Evolutionary conservation across 2,113 vertebrate genomes (phyloP).

Genomic region (Corythornis cristatus): DNA sequence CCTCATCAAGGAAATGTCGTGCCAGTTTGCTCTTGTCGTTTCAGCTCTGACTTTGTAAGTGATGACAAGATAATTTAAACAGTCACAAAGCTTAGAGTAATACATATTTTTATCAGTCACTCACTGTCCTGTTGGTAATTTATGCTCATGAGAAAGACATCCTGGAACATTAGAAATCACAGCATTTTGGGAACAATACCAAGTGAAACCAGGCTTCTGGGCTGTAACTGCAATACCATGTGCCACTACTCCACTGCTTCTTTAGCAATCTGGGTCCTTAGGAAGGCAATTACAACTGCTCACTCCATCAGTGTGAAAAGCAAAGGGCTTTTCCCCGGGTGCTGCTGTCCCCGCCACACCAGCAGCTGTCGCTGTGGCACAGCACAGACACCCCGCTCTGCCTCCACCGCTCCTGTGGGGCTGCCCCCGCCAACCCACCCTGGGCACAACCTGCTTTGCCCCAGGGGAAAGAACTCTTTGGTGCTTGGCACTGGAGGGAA

Average conservation of each 20-base stretch:
- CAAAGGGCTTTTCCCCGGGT: neutral
- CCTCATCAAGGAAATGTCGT: neutral
- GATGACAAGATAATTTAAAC: neutral
- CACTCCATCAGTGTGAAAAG: accelerated
- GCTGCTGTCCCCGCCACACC: neutral
- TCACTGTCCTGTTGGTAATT: neutral
- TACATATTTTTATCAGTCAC: neutral
- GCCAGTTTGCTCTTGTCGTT: neutral
- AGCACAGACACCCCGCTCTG: neutral
- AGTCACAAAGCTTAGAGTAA: neutral
- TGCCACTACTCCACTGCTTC: accelerated
- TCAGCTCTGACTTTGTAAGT: neutral
- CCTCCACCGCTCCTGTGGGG: neutral
- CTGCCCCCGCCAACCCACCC: neutral
- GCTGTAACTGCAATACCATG: accelerated
- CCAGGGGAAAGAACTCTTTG: neutral
- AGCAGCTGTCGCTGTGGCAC: constrained; percentile 56
- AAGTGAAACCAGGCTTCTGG: neutral
- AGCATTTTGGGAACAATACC: neutral
- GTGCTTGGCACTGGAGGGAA: too few species aligned
- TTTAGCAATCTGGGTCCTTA: accelerated
- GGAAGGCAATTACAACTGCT: neutral
- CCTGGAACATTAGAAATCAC: neutral
- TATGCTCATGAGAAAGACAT: accelerated
- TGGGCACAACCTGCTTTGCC: too few species aligned